A percentile compares a stretch with the other conserved stretches of the same genome.
phyloP scores from a whole-genome alignment of 2,797 vertebrate genomes.

The Coccyzus lansbergi region DNA sequence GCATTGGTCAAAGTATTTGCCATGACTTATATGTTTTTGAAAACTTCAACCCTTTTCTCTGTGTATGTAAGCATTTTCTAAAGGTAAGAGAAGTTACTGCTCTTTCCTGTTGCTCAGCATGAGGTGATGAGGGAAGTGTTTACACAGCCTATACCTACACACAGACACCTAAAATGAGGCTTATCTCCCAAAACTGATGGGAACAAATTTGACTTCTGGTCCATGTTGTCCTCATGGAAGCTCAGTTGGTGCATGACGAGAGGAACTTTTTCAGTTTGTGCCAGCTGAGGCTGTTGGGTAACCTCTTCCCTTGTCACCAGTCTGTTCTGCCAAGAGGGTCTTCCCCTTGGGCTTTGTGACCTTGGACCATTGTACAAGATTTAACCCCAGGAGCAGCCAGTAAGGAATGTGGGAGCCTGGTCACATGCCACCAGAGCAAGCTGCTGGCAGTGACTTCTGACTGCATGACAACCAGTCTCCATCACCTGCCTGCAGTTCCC shows the following conservation, averaged over 20 bases:
- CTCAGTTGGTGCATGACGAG: neutral
- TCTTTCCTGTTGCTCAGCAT: neutral
- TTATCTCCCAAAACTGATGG: neutral
- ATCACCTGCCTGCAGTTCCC: neutral
- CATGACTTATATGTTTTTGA: neutral
- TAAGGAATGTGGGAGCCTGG: neutral
- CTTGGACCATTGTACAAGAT: neutral
- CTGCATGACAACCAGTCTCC: rapidly evolving
- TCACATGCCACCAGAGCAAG: no score
- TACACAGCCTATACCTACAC: neutral
- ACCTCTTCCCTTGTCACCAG: neutral
- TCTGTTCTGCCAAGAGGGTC: neutral
- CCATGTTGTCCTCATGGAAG: neutral
- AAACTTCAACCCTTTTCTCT: neutral
- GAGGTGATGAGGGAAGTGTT: neutral
- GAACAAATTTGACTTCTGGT: neutral
- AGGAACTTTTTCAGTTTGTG: neutral
- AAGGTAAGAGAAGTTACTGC: neutral
- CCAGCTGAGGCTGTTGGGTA: neutral
- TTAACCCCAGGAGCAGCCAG: neutral
- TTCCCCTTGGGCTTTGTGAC: neutral
- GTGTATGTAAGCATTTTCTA: neutral
- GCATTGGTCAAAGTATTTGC: neutral
- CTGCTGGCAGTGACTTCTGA: neutral
- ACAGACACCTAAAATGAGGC: neutral